Evolutionary conservation across 1,140 invertebrate genomes (phyloP), one percentile per base, ranked within the genome.

Genomic region (Calliphora vicina): DNA sequence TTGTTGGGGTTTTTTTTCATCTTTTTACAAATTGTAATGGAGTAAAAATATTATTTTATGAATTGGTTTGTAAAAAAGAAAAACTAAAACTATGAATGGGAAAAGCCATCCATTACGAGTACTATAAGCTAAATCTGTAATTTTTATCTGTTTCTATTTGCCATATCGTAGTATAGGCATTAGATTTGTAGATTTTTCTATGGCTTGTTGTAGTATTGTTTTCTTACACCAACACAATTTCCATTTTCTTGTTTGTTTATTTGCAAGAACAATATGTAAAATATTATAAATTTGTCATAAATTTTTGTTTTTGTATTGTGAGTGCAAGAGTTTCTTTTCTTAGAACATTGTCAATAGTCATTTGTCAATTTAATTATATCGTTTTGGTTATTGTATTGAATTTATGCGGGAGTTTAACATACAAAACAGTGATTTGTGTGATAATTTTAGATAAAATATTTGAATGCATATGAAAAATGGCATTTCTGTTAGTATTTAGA

Each of bases 181-280:
- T 1, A 35, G 35, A 29, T 29, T 29, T 29, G 29, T 29, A 3
- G 2, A 3, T 29, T 29, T 29, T 29, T 29, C 10, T 35, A 35
- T 35, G 6, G 35, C 35, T 35, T 8, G 6, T 35, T 35, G 35
- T n/a, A 43, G 12, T 50, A 50, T 50, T 67, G 20, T 67, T 23
- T 20, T 23, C n/a, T 23, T 67, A 67, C 61, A 67, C 61, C 61
- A 67, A 67, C 61, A 67, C 61, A 67, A 67, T 67, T 67, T 67
- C 25, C 0, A 2, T 0, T 67, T 20, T 20, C 6, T 67, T 67
- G 1, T 67, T 67, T 67, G 61, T 67, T 1, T n/a, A 67, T 25
- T 67, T 67, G 61, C 15, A 17, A 15, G 45, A 57, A 67, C 61
- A 67, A 9, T 25, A 23, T 67, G 61, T 67, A 67, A 67, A 67